Evolutionary conservation across 2,113 vertebrate species (phyloP).

Genomic region (Pelvicachromis taeniatus): DNA sequence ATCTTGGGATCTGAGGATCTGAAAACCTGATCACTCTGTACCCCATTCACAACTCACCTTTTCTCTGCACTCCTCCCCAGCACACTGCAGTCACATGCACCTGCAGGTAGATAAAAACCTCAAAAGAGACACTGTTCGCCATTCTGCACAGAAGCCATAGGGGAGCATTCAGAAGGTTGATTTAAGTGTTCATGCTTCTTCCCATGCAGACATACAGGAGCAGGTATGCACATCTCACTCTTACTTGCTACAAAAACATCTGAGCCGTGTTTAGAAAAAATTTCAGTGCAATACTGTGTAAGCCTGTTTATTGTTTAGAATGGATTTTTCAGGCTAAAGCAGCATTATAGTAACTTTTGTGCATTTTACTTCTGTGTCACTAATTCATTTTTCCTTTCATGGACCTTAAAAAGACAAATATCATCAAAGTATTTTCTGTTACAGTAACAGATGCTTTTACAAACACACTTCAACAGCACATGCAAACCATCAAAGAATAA

Average conservation of each 20-base stretch:
- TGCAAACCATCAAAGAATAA: neutral
- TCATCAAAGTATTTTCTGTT: neutral
- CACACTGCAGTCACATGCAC: neutral
- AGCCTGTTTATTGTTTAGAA: neutral
- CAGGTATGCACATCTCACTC: conserved; percentile 24
- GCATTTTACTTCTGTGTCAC: too few relatives aligned
- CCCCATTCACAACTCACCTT: neutral
- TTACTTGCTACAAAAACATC: neutral
- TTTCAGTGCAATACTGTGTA: accelerated
- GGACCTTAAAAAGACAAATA: neutral
- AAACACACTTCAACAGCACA: neutral
- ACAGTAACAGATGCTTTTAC: neutral
- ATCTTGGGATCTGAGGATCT: neutral
- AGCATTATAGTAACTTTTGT: neutral
- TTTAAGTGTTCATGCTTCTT: neutral
- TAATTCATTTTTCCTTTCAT: neutral
- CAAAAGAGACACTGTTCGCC: neutral
- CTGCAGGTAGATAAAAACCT: conserved; percentile 30
- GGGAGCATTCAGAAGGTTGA: neutral
- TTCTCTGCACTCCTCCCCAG: neutral
- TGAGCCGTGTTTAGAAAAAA: neutral
- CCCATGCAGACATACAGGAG: neutral
- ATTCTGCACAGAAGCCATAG: neutral
- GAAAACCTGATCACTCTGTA: neutral
- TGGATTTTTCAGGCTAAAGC: neutral